Evolutionary conservation across 1,140 invertebrate genomes (phyloP), one percentile per base, ranked within the genome.

Genomic region (Papilio polytes): DNA sequence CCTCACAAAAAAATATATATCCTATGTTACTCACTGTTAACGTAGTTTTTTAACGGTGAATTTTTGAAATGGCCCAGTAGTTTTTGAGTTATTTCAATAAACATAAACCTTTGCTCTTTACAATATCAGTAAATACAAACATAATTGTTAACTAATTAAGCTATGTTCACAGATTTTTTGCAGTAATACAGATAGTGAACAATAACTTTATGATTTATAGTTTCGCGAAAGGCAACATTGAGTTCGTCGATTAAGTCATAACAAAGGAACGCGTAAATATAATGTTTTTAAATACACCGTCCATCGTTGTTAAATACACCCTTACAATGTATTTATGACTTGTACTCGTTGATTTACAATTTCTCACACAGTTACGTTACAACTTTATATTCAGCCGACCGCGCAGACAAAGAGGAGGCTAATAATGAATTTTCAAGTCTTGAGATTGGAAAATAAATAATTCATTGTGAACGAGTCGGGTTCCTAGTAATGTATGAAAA

Each of bases 371-470:
- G 83, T 85, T 87, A 85, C 84, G 81, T 88, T 86, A 80, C 86
- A 82, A 84, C 80, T 85, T 85, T 83, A 86, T 82, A 86, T 80
- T 80, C 81, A 80, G 80, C 80, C 76, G 80, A 66, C 83, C 79
- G 70, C 26, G 72, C 79, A 81, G 84, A 87, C 87, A 88, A 88
- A 88, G 82, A 76, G 66, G 85, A 83, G 82, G 77, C 59, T 82
- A 84, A 86, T 90, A 85, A 89, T 88, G 87, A 92, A 90, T 89
- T 89, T 92, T 86, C 82, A 84, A 86, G 83, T 82, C 26, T 31
- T 81, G 85, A 83, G 87, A 91, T 89, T 88, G 80, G 84, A 85
- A 88, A 90, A 92, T 93, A 92, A 93, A 94, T 92, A 91, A 93
- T 92, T 92, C 92, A 94, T 91, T 88, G 89, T 85, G 84, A 86